phyloP scores from a whole-genome alignment of 2,888 invertebrate genomes.

The Tetropium fuscum region DNA sequence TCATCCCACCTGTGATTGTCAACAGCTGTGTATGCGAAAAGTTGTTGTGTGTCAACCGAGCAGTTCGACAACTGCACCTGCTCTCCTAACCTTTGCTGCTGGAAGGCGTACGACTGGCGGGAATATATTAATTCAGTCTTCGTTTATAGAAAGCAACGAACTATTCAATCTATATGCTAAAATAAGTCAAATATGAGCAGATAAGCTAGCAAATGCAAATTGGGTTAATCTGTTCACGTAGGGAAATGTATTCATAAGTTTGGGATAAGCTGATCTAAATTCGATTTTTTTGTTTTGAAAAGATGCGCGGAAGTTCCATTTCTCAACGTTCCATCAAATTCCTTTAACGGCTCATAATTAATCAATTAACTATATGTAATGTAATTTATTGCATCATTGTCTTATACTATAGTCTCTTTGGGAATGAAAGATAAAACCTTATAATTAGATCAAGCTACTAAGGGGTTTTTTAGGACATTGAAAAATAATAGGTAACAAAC shows the following conservation, averaged over 20 bases:
- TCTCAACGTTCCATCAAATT: no score
- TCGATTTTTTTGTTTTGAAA: constrained; percentile 5
- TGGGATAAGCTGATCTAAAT: constrained; percentile 7
- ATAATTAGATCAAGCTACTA: no score
- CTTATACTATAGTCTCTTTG: no score
- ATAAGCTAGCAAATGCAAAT: constrained; percentile 38
- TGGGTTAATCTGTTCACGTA: constrained; percentile 26
- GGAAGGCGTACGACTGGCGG: constrained; percentile 8
- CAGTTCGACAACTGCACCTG: constrained; percentile 30
- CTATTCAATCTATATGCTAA: constrained; percentile 44
- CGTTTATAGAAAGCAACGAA: constrained; percentile 34
- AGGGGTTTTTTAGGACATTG: no score
- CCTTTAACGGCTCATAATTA: no score
- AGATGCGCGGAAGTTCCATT: no score
- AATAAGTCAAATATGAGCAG: constrained; percentile 38
- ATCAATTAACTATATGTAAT: no score
- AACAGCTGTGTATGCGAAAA: constrained; percentile 18
- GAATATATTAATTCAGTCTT: constrained; percentile 35
- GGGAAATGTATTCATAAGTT: constrained; percentile 12
- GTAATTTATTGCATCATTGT: no score
- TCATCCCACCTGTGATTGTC: constrained; percentile 4
- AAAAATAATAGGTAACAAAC: no score
- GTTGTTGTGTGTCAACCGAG: constrained; percentile 22
- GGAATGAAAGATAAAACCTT: no score
- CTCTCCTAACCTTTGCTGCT: constrained; percentile 23